Percentiles rank a stretch among this genome's conserved stretches.
Evolutionary conservation across 2,888 invertebrate genomes (phyloP).

Genomic region (Suillia variegata): DNA sequence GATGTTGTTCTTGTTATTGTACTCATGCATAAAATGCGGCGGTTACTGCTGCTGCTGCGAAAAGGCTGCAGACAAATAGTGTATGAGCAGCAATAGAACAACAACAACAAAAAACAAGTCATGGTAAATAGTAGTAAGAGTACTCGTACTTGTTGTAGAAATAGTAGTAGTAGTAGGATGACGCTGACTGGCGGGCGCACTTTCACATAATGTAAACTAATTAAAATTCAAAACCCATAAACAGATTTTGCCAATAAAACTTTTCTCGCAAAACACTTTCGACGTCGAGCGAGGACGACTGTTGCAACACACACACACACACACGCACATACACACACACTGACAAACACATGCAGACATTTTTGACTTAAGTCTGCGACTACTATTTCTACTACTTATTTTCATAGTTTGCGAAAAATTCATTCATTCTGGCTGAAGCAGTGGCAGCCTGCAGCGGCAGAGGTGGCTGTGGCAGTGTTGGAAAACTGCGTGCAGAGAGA

Average conservation of each 20-base stretch:
- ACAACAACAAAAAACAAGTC: constrained; percentile 47
- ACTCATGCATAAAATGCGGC: constrained; percentile 48
- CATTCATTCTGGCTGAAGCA: too few species aligned
- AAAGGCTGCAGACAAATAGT: constrained; percentile 51
- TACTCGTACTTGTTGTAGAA: constrained; percentile 19
- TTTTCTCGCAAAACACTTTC: constrained; percentile 54
- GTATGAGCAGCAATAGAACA: too few species aligned
- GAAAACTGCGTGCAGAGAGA: background rate
- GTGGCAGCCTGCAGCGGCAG: too few species aligned
- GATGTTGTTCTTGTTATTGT: constrained; percentile 21
- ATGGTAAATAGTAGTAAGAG: constrained; percentile 13
- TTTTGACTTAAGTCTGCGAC: constrained; percentile 18
- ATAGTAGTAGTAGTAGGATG: background rate
- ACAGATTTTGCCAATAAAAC: constrained; percentile 60
- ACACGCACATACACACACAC: background rate
- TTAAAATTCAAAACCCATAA: constrained; percentile 60
- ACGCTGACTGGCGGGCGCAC: constrained; percentile 7
- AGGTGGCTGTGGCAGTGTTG: too few species aligned
- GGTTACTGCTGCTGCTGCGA: constrained; percentile 46
- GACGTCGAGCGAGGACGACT: constrained; percentile 19
- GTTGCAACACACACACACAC: too few species aligned
- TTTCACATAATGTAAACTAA: constrained; percentile 52
- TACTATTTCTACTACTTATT: constrained; percentile 13
- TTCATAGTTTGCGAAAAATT: background rate
- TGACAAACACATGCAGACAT: constrained; percentile 1